Evolutionary conservation across 1,140 invertebrate species (phyloP), one percentile per base, ranked within the genome.

Genomic region (Scaptodrosophila lebanonensis): DNA sequence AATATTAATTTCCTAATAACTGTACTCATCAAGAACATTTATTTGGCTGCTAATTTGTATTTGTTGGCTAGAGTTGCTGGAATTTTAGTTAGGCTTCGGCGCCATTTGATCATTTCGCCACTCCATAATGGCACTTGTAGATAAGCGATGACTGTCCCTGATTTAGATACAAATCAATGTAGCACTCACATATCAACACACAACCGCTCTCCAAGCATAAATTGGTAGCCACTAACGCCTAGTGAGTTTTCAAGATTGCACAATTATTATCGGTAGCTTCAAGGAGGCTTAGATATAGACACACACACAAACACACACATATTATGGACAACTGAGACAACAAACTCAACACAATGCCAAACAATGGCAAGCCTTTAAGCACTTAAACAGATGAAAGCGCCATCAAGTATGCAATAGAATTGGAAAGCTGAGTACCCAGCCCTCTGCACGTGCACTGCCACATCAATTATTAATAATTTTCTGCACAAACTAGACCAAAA

Each of bases 391-490:
- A 82, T 82, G 75, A 82, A 63, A 60, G 61, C 58, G 12, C 38
- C 75, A 75, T 79, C 60, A 73, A 61, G 53, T 69, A 73, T 82
- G 64, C 73, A 75, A 54, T 44, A 61, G 61, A 30, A 57, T 58
- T 45, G 48, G 44, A 70, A 69, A 48, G 48, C 49, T 29, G 40
- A 27, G 44, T 35, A 40, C 38, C n/a, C n/a, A n/a, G n/a, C n/a
- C n/a, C n/a, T n/a, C n/a, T 25, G 8, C 22, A 3, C 22, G 8
- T 3, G 3, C 3, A 25, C 3, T 58, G 22, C 36, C 66, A 12
- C 57, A 82, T 82, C 39, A 75, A 82, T 64, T 82, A 82, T 82
- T 82, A 82, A 82, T 82, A 82, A 72, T 79, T 69, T 73, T 60
- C 48, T 49, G 47, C 39, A 15, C 20, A 38, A 75, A 69, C 56